Evolutionary conservation across 2,888 invertebrate species (phyloP), one percentile per base, ranked within the genome.

Genomic region (Caenorhabditis plicata): DNA sequence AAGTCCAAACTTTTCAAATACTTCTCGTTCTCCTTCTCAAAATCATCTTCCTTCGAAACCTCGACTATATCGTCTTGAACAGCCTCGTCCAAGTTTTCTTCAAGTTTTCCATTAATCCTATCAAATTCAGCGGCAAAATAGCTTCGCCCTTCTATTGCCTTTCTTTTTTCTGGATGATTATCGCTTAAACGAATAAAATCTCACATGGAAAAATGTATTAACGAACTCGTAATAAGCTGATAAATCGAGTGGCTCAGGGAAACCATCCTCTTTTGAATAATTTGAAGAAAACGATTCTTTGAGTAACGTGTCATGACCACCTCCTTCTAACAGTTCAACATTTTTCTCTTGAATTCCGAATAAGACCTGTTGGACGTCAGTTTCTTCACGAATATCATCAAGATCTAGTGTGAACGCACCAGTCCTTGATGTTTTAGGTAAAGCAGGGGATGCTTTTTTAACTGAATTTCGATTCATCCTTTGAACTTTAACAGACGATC

Each of bases 61-160:
- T 36, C 44, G 1, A 47, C 29, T 9, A 39, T 48, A 8, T 26
- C 19, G 17, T 41, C 41, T n/a, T 41, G 27, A 4, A 22, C 52
- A 13, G 20, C 13, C 11, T 49, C 41, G 29, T 63, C 62, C 29
- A 55, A 26, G 46, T 62, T 62, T 33, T 49, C 43, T 2, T 45
- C 56, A 11, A 56, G 25, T 29, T 67, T 47, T 8, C 74, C 72
- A 20, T 71, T 60, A 46, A 73, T 47, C 22, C 68, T 54, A 42
- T 74, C 73, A 46, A 74, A 78, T 41, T 73, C 75, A 11, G 61
- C 40, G 4, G 77, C 73, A 56, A 78, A 78, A 35, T 74, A 73
- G 35, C 75, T 75, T 38, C 48, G 63, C 20, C 70, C 70, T 20
- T 49, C n/a, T 15, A 45, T 29, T 3, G 64, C 52, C 8, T 25